These are phyloP conservation scores for Pelusios castaneus DNA, from an alignment of 2,113 vertebrate species.

Conservation along the genomic window DNA sequence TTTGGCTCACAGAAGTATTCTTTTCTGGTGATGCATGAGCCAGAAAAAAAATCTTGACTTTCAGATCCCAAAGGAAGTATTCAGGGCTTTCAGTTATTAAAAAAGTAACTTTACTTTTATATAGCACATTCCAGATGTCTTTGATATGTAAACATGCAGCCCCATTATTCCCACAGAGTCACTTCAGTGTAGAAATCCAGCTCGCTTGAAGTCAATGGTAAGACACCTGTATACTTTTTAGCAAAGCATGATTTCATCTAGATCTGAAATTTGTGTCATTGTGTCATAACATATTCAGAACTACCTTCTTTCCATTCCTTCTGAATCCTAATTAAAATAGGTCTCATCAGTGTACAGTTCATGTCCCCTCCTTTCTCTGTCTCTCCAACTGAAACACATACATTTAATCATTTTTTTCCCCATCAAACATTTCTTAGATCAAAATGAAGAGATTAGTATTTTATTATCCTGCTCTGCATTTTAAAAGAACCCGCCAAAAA, in stretches of 20 bases:
- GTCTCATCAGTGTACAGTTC: background rate
- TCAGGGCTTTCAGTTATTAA: background rate
- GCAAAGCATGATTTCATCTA: background rate
- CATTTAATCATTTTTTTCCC: background rate
- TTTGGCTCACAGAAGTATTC: background rate
- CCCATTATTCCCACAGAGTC: background rate
- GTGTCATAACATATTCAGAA: background rate
- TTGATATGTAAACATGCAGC: slow-evolving; percentile 3
- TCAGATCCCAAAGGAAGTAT: background rate
- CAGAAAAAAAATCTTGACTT: background rate
- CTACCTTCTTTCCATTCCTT: background rate
- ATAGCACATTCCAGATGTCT: background rate
- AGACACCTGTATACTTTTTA: background rate
- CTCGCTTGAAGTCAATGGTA: background rate
- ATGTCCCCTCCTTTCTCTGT: too few relatives aligned
- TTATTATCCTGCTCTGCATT: background rate
- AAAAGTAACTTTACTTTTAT: background rate
- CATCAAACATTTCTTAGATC: background rate
- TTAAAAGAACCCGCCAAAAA: background rate
- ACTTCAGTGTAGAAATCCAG: background rate
- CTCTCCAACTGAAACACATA: background rate
- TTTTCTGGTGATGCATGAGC: background rate
- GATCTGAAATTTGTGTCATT: background rate
- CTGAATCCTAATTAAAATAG: background rate
- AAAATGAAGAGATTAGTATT: background rate